Conservation (phyloP, 2,113 vertebrate species). For the Poeciliopsis turrubarensis region DNA sequence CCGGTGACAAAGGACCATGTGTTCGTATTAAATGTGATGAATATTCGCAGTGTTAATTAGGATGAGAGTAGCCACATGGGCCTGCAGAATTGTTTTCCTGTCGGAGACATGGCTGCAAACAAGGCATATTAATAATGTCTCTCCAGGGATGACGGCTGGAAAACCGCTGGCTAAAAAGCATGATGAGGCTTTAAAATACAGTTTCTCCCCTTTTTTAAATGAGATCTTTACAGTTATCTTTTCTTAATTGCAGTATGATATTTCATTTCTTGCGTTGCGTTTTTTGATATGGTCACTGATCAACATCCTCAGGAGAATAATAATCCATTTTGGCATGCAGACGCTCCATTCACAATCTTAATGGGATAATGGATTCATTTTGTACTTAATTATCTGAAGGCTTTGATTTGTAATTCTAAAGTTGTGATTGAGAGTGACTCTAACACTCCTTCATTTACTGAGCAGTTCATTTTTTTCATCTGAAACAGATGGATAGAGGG, state of each 20-base stretch:
- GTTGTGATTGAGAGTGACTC: background rate
- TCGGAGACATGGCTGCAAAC: constrained; percentile 59
- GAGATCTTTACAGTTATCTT: no score
- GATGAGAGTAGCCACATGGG: constrained; percentile 67
- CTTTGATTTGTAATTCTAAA: background rate
- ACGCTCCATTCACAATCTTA: no score
- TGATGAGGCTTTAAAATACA: background rate
- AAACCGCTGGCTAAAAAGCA: constrained; percentile 34
- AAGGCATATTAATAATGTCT: constrained; percentile 61
- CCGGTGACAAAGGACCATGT: constrained; percentile 66
- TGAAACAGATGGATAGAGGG: background rate
- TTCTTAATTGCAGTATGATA: background rate
- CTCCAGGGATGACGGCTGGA: constrained; percentile 34
- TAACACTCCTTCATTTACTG: background rate
- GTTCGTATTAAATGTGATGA: constrained; percentile 71
- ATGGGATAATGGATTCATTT: no score
- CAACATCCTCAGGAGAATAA: background rate
- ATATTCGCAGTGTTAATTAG: constrained; percentile 72
- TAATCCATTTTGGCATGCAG: background rate
- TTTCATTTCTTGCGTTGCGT: background rate
- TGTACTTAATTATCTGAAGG: no score
- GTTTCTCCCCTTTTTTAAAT: background rate
- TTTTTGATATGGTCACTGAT: background rate
- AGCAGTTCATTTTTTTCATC: no score
- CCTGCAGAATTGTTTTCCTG: constrained; percentile 64